Percentiles rank a stretch among this genome's conserved stretches.
phyloP scores from a whole-genome alignment of 2,888 invertebrate genomes.

The Mythimna pallens region DNA sequence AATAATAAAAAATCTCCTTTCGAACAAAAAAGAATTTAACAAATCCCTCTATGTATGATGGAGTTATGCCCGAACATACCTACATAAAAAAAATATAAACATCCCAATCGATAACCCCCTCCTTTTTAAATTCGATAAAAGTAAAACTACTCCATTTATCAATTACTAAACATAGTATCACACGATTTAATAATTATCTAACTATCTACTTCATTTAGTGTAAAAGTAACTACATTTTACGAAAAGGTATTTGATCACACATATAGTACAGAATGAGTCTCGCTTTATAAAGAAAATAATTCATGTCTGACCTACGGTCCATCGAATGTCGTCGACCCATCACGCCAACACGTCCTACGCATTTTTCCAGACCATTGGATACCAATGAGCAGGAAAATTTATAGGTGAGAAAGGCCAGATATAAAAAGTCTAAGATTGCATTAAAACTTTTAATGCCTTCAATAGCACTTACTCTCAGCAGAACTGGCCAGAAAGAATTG shows the following conservation, averaged over 20 bases:
- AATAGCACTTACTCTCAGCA: constrained; percentile 40
- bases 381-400: constrained; percentile 40
- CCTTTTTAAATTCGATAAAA: too few relatives aligned
- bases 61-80: too few relatives aligned
- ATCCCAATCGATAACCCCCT: background rate
- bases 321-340: constrained; percentile 28
- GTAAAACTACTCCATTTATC: too few relatives aligned
- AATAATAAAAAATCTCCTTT: too few relatives aligned
- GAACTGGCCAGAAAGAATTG: constrained; percentile 16
- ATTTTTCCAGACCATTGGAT: constrained; percentile 39
- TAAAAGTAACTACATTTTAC: background rate
- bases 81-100: background rate
- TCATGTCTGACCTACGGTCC: constrained; percentile 23
- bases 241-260: too few relatives aligned
- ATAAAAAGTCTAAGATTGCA: constrained; percentile 32
- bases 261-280: background rate
- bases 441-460: constrained; percentile 51
- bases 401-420: constrained; percentile 2
- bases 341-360: constrained; percentile 19
- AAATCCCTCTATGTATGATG: too few relatives aligned
- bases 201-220: background rate
- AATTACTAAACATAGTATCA: background rate
- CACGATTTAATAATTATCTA: background rate
- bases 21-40: too few relatives aligned
- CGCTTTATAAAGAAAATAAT: constrained; percentile 15